Evolutionary conservation across 1,140 invertebrate species (phyloP), one percentile per base, ranked within the genome.

Genomic region (Sminthurides bifidus): DNA sequence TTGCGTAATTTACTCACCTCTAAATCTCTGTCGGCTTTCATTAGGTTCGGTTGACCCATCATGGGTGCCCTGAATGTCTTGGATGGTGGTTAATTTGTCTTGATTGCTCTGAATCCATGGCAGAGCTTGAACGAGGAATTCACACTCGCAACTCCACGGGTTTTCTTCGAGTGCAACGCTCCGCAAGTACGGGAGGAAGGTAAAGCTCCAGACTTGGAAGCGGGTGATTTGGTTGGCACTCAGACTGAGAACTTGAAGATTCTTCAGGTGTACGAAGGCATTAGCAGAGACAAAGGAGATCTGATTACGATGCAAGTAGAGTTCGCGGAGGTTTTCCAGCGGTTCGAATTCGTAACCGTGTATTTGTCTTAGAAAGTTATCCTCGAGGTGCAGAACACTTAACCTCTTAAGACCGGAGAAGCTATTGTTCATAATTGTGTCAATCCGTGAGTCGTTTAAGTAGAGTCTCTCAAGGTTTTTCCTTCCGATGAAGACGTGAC

Each of bases 281-380:
- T 80, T 75, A 69, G 91, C 89, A 30, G 80, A 80, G 60, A 94
- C 85, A 66, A 77, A 77, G 14, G 76, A 74, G 41, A 94, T 81
- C 33, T 79, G 70, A 73, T 94, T 94, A 67, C 90, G 87, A 65
- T 92, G 86, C 59, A 94, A 72, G 69, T 90, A 87, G 0, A 94
- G 75, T 70, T 92, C 85, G 63, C 81, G 79, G 54, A 93, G 69
- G 57, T 84, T 80, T 3, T 78, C 76, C 19, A 94, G 70, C 68
- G 86, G 82, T 66, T 88, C 85, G 67, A 93, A 92, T 71, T 93
- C 90, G 69, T 82, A 91, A 14, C 89, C 89, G 60, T 85, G 81
- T 8, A 94, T 72, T 58, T 83, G 79, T 41, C 75, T 78, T 31
- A 94, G 75, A 41, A 78, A 77, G 72, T 94, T 94, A 68, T 90